Evolutionary conservation across 2,113 vertebrate genomes (phyloP).

Genomic region (Semnornis frantzii): DNA sequence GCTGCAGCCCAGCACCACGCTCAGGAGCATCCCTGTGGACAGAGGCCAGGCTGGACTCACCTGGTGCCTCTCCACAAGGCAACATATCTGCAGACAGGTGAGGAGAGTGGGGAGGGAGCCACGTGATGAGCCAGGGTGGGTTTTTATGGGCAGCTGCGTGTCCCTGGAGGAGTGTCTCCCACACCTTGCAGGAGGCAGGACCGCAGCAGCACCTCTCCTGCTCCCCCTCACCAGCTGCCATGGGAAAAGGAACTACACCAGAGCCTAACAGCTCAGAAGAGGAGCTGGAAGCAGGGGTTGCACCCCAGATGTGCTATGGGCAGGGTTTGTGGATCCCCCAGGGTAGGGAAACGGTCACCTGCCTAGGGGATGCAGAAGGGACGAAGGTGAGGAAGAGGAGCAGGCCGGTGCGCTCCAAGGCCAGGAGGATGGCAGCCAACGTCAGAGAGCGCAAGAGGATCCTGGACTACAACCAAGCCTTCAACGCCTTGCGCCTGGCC

Average conservation of each 20-base stretch:
- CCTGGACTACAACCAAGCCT: constrained; percentile 97
- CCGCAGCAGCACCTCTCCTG: neutral
- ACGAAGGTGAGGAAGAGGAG: constrained; percentile 78
- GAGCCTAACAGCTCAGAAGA: constrained; percentile 75
- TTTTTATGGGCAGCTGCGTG: constrained; percentile 7
- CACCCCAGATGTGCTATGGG: neutral
- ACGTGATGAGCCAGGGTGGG: constrained; percentile 68
- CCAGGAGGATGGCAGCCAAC: constrained; percentile 91
- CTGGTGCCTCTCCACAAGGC: neutral
- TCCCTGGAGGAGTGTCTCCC: constrained; percentile 53
- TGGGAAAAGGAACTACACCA: constrained; percentile 32
- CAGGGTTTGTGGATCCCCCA: constrained; percentile 35
- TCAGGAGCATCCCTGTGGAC: neutral
- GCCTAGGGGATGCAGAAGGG: constrained; percentile 47
- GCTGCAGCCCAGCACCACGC: neutral
- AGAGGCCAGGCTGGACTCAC: neutral
- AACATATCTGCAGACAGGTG: constrained; percentile 74
- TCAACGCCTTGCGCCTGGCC: constrained; percentile 89
- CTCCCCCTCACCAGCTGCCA: neutral
- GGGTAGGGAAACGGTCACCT: constrained; percentile 50
- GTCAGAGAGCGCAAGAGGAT: constrained; percentile 94
- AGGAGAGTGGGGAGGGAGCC: constrained; percentile 60
- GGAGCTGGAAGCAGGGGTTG: constrained; percentile 63
- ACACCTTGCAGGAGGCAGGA: neutral
- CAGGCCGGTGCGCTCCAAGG: constrained; percentile 89